Evolutionary conservation across 1,140 invertebrate genomes (phyloP).

Genomic region (Diprion similis): DNA sequence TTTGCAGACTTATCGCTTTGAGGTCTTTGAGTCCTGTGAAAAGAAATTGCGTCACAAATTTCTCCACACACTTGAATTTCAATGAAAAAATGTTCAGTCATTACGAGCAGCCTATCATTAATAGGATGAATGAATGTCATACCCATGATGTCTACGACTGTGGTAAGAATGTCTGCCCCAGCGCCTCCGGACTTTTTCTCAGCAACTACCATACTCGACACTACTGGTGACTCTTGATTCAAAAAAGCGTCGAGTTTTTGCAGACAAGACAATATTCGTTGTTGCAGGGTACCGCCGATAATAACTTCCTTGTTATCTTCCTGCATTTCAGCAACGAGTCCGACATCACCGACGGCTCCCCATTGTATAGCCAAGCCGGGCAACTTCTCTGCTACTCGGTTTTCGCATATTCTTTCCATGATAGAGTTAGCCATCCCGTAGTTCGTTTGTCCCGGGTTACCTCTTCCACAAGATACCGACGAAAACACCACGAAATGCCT

Average conservation of each 20-base stretch:
- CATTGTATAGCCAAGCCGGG: slow-evolving; percentile 68
- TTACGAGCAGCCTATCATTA: slow-evolving; percentile 22
- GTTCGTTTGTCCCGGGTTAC: slow-evolving; percentile 81
- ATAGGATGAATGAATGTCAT: slow-evolving; percentile 9
- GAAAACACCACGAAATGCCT: slow-evolving; percentile 74
- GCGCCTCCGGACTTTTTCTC: slow-evolving; percentile 58
- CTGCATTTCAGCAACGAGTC: slow-evolving; percentile 69
- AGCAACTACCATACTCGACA: slow-evolving; percentile 70
- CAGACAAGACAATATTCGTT: slow-evolving; percentile 71
- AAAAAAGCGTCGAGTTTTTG: slow-evolving; percentile 66
- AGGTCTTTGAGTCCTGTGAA: slow-evolving; percentile 57
- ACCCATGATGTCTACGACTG: slow-evolving; percentile 61
- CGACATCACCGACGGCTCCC: slow-evolving; percentile 67
- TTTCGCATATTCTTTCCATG: slow-evolving; percentile 68
- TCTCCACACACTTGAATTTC: slow-evolving; percentile 18
- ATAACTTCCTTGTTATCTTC: slow-evolving; percentile 69
- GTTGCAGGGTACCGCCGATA: slow-evolving; percentile 71
- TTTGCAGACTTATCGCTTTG: slow-evolving; percentile 67
- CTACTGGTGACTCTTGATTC: slow-evolving; percentile 63
- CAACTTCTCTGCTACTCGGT: slow-evolving; percentile 55
- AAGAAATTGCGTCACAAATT: slow-evolving; percentile 21
- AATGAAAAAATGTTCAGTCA: not conserved
- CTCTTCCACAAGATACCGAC: slow-evolving; percentile 77
- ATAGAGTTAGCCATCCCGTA: slow-evolving; percentile 73
- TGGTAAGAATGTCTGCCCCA: slow-evolving; percentile 54